These are phyloP conservation scores for Muscidifurax raptorellus DNA, from an alignment of 1,140 invertebrate genomes.

Conservation along the genomic window DNA sequence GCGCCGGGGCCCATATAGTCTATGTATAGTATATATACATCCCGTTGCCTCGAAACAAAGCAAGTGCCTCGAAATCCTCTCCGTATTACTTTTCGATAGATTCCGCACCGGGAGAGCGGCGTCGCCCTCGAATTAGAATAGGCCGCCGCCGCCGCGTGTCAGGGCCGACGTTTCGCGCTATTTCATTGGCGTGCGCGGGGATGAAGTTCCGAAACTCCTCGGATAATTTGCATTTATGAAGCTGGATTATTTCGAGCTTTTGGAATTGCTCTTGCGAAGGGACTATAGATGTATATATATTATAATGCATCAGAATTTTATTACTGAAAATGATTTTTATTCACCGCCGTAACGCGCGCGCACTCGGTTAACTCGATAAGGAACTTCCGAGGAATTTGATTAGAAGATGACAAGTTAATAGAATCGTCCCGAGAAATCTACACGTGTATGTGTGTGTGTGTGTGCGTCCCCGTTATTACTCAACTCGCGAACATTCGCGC, in stretches of 20 bases:
- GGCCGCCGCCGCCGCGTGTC: conserved; percentile 25
- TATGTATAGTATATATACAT: conserved; percentile 19
- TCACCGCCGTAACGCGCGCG: neutral
- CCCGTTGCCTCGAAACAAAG: conserved; percentile 64
- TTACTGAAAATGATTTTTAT: neutral
- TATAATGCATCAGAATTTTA: too few relatives aligned
- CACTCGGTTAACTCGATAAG: neutral
- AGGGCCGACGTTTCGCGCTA: conserved; percentile 16
- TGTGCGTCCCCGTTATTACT: conserved; percentile 44
- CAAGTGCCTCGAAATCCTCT: conserved; percentile 65
- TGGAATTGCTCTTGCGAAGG: neutral
- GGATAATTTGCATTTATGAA: conserved; percentile 35
- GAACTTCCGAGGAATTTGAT: conserved; percentile 30
- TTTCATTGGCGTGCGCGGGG: conserved; percentile 17
- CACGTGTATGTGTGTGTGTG: too few relatives aligned
- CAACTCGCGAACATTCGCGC: conserved; percentile 40
- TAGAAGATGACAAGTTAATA: conserved; percentile 47
- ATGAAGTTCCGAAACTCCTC: neutral
- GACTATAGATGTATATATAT: too few relatives aligned
- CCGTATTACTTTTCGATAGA: conserved; percentile 67
- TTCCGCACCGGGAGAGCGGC: neutral
- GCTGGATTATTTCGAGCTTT: conserved; percentile 5
- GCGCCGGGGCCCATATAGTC: conserved; percentile 11
- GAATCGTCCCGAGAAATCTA: conserved; percentile 36
- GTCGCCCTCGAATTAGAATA: conserved; percentile 46